phyloP scores from a whole-genome alignment of 1,140 invertebrate genomes.

The Heliconius nattereri region DNA sequence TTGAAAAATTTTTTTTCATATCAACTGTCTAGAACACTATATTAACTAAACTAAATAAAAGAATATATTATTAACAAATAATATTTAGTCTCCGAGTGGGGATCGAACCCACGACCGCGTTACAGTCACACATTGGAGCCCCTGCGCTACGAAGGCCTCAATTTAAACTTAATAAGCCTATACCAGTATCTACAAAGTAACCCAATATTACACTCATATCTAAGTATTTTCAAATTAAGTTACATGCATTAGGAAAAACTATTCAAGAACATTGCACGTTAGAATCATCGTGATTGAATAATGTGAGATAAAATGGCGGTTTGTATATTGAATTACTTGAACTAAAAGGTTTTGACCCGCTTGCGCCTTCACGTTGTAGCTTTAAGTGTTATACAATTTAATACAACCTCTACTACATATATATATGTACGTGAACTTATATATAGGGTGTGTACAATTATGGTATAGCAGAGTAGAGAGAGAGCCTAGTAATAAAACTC shows the following conservation, averaged over 20 bases:
- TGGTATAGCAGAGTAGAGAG: too few relatives aligned
- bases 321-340: constrained; percentile 56
- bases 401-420: not conserved
- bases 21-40: too few relatives aligned
- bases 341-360: constrained; percentile 51
- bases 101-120: too few relatives aligned
- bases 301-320: constrained; percentile 54
- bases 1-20: too few relatives aligned
- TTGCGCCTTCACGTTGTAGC: constrained; percentile 32
- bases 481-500: too few relatives aligned
- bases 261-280: constrained; percentile 10
- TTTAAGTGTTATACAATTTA: constrained; percentile 16
- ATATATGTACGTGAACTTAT: not conserved
- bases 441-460: not conserved
- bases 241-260: constrained; percentile 9
- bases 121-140: too few relatives aligned
- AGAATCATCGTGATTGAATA: constrained; percentile 53
- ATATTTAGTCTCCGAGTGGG: too few relatives aligned
- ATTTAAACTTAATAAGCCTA: too few relatives aligned
- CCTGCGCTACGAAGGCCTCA: too few relatives aligned
- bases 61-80: too few relatives aligned
- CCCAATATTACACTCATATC: not conserved
- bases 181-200: too few relatives aligned
- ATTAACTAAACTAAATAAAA: too few relatives aligned
- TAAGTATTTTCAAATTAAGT: not conserved